phyloP scores from a whole-genome alignment of 2,888 invertebrate species.

The Orthosia gothica region DNA sequence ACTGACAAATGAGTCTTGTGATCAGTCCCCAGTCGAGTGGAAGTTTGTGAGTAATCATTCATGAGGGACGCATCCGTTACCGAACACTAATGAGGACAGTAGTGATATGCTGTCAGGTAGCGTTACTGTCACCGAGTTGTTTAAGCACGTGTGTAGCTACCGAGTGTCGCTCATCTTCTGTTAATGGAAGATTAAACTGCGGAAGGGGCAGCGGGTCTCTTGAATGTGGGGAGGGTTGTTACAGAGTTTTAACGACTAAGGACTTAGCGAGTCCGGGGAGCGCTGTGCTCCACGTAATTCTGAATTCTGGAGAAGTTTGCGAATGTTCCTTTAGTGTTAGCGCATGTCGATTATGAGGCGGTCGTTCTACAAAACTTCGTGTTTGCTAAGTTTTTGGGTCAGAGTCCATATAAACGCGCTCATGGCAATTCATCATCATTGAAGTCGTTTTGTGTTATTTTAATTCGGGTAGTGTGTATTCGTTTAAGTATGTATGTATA shows the following conservation, averaged over 20 bases:
- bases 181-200: conserved; percentile 76
- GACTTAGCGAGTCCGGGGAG: conserved; percentile 75
- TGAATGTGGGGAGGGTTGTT: conserved; percentile 80
- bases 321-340: conserved; percentile 71
- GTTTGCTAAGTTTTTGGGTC: conserved; percentile 39
- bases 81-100: conserved; percentile 44
- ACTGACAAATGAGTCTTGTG: conserved; percentile 52
- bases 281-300: conserved; percentile 70
- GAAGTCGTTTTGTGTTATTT: neutral
- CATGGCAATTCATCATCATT: neutral
- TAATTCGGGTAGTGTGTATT: neutral
- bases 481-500: too few species aligned
- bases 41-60: conserved; percentile 64
- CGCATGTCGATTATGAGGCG: conserved; percentile 49
- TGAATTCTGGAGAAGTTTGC: conserved; percentile 66
- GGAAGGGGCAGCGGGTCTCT: conserved; percentile 71
- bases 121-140: conserved; percentile 44
- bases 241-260: conserved; percentile 81
- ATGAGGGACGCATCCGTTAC: conserved; percentile 62
- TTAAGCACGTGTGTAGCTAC: conserved; percentile 38
- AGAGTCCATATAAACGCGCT: neutral
- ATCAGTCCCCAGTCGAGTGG: conserved; percentile 54
- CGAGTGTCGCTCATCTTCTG: conserved; percentile 68
- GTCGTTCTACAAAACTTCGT: conserved; percentile 31
- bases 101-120: conserved; percentile 20